Evolutionary conservation across 2,113 vertebrate genomes (phyloP), one percentile per base, ranked within the genome.

Genomic region (Rhinopomastus cyanomelas): DNA sequence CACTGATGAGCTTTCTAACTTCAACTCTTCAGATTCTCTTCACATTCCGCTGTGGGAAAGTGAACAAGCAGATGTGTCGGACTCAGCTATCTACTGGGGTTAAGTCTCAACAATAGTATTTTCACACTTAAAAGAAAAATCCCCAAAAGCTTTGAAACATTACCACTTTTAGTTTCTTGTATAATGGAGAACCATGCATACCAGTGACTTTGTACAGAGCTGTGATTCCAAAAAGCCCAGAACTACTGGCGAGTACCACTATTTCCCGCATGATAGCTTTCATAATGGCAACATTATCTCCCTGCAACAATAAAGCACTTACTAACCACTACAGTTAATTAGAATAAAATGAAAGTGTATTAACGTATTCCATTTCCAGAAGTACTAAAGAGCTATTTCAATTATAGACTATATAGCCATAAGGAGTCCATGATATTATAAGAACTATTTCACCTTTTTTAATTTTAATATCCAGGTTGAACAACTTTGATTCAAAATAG

Each of bases 401-500:
- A n/a, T 87, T 81, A 46, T 39, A 10, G 17, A 60, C 59, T 80
- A 80, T 30, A 68, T 69, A 74, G 51, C 17, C 82, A 91, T 36
- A 51, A 81, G 60, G 71, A 87, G 9, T 81, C 23, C 52, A 19
- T n/a, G 78, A 44, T 77, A 87, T 64, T 85, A 69, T 60, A 88
- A 75, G 7, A 71, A 44, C 20, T 75, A 37, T 79, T 93, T 86
- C 90, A 16, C 16, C 30, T 91, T 21, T 73, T 95, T 95, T 87
- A 48, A 49, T 93, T 93, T 84, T 85, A 90, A 90, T 80, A 89
- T 85, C 16, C 59, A 94, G 53, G 49, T 59, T 87, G 71, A 93
- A 18, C 20, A 69, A 59, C 73, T 92, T 86, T 60, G 59, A 71
- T 90, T 74, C 27, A 81, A 89, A 95, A 91, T 61, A 76, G 27